Evolutionary conservation across 1,140 invertebrate genomes (phyloP).

Genomic region (Xylocopa sonorina): DNA sequence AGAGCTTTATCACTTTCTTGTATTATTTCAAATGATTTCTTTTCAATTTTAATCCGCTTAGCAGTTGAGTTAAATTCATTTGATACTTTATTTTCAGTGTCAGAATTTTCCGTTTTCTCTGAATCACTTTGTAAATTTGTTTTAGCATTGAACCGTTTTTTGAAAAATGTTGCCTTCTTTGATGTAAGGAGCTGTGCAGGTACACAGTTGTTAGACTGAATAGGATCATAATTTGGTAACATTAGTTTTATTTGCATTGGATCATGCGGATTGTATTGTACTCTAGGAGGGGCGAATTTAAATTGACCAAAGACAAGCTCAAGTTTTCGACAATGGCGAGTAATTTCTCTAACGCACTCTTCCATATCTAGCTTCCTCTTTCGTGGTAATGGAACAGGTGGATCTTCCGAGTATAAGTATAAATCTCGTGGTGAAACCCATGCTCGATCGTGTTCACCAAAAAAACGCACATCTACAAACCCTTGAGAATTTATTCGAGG

Average conservation of each 20-base stretch:
- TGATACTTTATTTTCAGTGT: constrained; percentile 11
- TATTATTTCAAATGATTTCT: background rate
- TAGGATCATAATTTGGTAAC: constrained; percentile 84
- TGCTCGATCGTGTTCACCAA: constrained; percentile 96
- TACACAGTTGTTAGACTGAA: constrained; percentile 27
- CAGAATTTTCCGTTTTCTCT: background rate
- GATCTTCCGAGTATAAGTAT: constrained; percentile 89
- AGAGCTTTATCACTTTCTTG: constrained; percentile 14
- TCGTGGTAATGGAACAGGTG: constrained; percentile 83
- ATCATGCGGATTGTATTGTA: constrained; percentile 87
- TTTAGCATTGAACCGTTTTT: constrained; percentile 32
- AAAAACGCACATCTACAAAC: constrained; percentile 94
- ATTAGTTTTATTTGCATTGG: constrained; percentile 86
- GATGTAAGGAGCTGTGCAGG: constrained; percentile 20
- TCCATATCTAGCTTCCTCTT: constrained; percentile 86
- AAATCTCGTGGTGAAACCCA: constrained; percentile 94
- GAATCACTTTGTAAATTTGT: constrained; percentile 23
- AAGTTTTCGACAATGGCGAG: constrained; percentile 75
- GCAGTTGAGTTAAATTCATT: background rate
- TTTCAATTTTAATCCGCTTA: constrained; percentile 3
- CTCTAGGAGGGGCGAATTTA: constrained; percentile 88
- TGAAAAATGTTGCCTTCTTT: constrained; percentile 29
- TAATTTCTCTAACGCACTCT: constrained; percentile 84
- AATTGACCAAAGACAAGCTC: constrained; percentile 87
- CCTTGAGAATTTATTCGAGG: constrained; percentile 86